Evolutionary conservation across 2,797 vertebrate species (phyloP), one percentile per base, ranked within the genome.

Genomic region (Clangula hyemalis): DNA sequence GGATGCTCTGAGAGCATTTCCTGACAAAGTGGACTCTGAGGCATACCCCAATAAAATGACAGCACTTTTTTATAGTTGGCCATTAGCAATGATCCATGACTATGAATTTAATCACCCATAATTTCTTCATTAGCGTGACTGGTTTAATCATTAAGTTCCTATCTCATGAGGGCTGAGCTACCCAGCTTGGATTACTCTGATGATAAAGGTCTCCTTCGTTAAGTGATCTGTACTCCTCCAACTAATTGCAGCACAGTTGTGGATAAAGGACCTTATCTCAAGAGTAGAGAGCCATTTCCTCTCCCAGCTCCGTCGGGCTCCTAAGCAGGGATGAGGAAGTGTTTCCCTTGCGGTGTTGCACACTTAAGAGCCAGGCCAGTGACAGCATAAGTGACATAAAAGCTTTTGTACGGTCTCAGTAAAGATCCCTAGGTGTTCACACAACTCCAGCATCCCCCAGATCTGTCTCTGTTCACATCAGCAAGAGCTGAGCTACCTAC

Each of bases 241-340:
- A 47, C 4, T 56, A 47, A 62, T 8, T 39, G 32, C 32, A 7
- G 1, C 54, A 27, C 39, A 85, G 1, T 10, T 14, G 6, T 34
- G 27, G 25, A 9, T 18, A 25, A 71, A 64, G 8, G 11, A 1
- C 15, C 38, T 69, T 51, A 53, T 83, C 47, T 77, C 19, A 16
- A 3, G 28, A 64, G 43, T 22, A 30, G n/a, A 10, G 60, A 27
- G 3, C 0, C 3, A 0, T 21, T 79, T 85, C 53, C 41, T 38
- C 41, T 80, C 57, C 54, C 10, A 9, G 16, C 62, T 65, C 27
- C 0, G 3, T 2, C 14, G 73, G 54, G 45, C 12, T 86, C 34
- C 93, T 32, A 85, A 56, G 51, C 30, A 45, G 15, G 47, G 32
- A 43, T 3, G 27, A 58, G 61, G 49, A 41, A 6, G 7, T 28